A percentile compares a stretch with the other conserved stretches of the same genome.
Conservation (phyloP, 2,888 invertebrate species). For the Chymomyza amoena region DNA sequence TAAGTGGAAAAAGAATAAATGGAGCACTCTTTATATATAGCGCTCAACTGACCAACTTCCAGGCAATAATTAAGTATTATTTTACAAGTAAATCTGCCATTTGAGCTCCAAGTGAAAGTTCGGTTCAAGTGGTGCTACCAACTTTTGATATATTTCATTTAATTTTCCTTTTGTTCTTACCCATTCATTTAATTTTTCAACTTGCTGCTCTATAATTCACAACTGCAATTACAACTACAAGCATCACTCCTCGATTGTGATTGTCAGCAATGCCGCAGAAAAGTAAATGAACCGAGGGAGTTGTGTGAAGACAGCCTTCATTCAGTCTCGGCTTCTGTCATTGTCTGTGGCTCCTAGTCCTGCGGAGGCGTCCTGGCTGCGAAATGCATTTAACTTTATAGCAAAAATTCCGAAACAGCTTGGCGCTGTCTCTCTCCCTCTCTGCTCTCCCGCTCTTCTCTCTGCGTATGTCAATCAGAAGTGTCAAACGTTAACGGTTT, state of each 20-base stretch:
- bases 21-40: constrained; percentile 2
- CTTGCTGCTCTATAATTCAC: background rate
- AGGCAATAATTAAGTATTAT: background rate
- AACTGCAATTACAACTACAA: background rate
- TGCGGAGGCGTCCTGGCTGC: background rate
- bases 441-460: too few species aligned
- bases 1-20: constrained; percentile 37
- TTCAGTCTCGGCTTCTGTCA: too few species aligned
- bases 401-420: background rate
- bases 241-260: background rate
- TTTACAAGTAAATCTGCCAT: constrained; percentile 3
- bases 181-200: background rate
- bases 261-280: background rate
- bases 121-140: background rate
- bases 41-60: background rate
- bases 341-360: background rate
- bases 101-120: constrained; percentile 14
- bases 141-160: constrained; percentile 10
- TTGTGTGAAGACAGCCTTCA: background rate
- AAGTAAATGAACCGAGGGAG: background rate
- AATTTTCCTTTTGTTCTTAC: background rate
- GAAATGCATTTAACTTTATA: background rate
- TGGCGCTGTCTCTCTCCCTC: background rate
- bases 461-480: background rate
- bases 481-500: background rate